These are phyloP conservation scores for Hippocampus mohnikei DNA, from an alignment of 2,113 vertebrate species.

Conservation along the genomic window DNA sequence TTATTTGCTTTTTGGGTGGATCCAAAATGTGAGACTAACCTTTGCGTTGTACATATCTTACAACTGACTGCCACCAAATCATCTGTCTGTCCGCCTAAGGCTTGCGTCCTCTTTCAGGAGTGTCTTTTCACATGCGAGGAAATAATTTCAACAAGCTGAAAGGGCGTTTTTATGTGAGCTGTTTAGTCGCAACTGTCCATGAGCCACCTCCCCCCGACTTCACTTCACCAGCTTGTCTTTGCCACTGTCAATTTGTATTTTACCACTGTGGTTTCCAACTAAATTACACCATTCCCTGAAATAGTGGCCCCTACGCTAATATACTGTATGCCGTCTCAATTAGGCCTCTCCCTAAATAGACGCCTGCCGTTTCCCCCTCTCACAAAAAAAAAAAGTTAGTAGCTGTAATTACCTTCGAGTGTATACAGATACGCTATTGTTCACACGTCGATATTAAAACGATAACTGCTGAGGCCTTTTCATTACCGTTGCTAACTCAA, in stretches of 20 bases:
- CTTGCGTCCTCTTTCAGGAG: neutral
- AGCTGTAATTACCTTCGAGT: neutral
- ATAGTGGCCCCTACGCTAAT: conserved; percentile 1
- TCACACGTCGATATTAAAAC: neutral
- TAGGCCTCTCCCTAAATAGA: neutral
- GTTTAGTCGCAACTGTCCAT: neutral
- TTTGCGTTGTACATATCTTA: neutral
- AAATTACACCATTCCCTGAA: conserved; percentile 1
- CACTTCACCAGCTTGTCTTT: neutral
- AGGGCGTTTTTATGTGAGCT: neutral
- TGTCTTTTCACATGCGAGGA: too few relatives aligned
- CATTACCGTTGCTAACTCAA: too few relatives aligned
- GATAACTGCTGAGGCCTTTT: neutral
- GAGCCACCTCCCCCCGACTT: neutral
- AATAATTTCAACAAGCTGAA: conserved; percentile 1
- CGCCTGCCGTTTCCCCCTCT: neutral
- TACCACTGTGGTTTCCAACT: conserved; percentile 3
- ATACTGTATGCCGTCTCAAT: conserved; percentile 1
- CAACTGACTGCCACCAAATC: neutral
- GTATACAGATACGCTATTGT: neutral
- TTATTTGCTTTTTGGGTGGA: conserved; percentile 7
- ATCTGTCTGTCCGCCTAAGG: neutral
- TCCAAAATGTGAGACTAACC: conserved; percentile 1
- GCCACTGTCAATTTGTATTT: conserved; percentile 2
- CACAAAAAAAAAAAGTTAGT: neutral